Percentiles rank a stretch among this genome's conserved stretches.
Evolutionary conservation across 2,797 vertebrate genomes (phyloP).

Genomic region (Tadarida brasiliensis): DNA sequence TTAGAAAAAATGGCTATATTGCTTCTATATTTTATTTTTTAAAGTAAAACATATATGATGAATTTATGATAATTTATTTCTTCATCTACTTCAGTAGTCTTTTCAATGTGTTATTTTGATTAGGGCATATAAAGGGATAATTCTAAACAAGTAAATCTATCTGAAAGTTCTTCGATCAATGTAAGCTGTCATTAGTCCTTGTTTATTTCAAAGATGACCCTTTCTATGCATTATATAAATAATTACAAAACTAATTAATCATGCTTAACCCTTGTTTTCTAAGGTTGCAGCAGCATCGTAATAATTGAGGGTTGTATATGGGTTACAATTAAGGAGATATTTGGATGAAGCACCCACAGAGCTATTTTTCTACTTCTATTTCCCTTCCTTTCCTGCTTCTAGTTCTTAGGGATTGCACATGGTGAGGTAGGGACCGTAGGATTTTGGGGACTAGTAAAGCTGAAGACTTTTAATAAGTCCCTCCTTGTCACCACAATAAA

Average conservation of each 20-base stretch:
- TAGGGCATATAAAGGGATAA: conserved; percentile 8
- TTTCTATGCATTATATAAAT: conserved; percentile 33
- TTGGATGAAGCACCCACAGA: background rate
- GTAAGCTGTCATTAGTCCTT: conserved; percentile 43
- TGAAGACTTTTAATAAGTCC: background rate
- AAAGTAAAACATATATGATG: background rate
- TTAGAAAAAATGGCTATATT: background rate
- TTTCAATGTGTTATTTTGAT: conserved; percentile 59
- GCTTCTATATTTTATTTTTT: conserved; percentile 23
- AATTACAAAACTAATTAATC: conserved; percentile 39
- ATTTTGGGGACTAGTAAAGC: background rate
- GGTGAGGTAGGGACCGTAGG: background rate
- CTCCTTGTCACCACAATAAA: background rate
- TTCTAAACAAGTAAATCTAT: conserved; percentile 48
- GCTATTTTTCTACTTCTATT: conserved; percentile 26
- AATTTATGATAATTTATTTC: conserved; percentile 7
- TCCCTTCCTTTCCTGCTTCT: conserved; percentile 42
- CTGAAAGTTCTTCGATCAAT: conserved; percentile 36
- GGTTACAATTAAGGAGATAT: background rate
- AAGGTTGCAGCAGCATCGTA: background rate
- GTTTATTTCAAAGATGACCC: conserved; percentile 37
- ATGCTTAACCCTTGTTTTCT: conserved; percentile 53
- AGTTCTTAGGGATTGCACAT: background rate
- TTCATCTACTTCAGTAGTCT: background rate
- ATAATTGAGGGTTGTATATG: conserved; percentile 9